Percentiles rank a stretch among this genome's conserved stretches.
phyloP scores from a whole-genome alignment of 2,113 vertebrate genomes.

The Myotis yumanensis region DNA sequence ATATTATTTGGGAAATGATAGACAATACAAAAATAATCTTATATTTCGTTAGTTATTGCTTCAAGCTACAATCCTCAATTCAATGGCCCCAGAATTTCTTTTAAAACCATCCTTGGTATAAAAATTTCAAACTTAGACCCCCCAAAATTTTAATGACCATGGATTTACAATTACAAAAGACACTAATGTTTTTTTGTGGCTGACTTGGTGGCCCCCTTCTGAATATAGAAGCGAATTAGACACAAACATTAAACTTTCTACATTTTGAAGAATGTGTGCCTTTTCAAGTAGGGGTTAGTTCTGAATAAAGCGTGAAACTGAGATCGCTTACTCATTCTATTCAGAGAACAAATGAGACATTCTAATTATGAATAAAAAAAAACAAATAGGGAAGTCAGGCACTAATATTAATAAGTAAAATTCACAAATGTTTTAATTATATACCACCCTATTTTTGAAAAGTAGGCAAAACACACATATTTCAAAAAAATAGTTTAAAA shows the following conservation, averaged over 20 bases:
- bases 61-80: not conserved
- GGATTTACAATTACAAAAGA: not conserved
- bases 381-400: slow-evolving; percentile 51
- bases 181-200: not conserved
- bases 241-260: not conserved
- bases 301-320: slow-evolving; percentile 39
- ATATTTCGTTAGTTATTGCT: not conserved
- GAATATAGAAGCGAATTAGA: not conserved
- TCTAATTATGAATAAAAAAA: not conserved
- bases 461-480: slow-evolving; percentile 48
- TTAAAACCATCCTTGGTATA: not conserved
- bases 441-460: slow-evolving; percentile 13
- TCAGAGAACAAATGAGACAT: slow-evolving; percentile 34
- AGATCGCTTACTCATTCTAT: not conserved
- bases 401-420: slow-evolving; percentile 58
- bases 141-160: not conserved
- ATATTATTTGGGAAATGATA: not conserved
- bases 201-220: not conserved
- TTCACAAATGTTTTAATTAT: slow-evolving; percentile 72
- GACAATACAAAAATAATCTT: not conserved
- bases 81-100: slow-evolving; percentile 1
- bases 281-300: slow-evolving; percentile 30
- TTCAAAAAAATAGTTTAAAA: slow-evolving; percentile 52
- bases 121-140: not conserved
- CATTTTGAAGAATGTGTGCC: not conserved